Conservation (phyloP, 2,797 vertebrate genomes). For the Karalla daura region DNA sequence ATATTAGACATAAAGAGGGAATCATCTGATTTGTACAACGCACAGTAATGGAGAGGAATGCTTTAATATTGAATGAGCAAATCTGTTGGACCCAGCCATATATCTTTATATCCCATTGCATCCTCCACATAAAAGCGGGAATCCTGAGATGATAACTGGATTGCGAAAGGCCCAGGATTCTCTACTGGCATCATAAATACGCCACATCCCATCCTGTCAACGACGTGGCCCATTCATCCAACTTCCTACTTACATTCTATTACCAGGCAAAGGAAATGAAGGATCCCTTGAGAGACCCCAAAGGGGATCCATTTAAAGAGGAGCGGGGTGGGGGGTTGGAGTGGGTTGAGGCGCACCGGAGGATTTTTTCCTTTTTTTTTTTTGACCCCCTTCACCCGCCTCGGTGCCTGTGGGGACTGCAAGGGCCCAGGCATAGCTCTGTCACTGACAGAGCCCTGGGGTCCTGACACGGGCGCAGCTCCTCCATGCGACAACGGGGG, state of each 20-base stretch:
- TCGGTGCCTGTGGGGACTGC: slow-evolving; percentile 49
- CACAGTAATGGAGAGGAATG: slow-evolving; percentile 48
- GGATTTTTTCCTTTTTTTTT: too few species aligned
- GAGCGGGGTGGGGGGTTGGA: slow-evolving; percentile 43
- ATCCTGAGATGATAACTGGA: slow-evolving; percentile 50
- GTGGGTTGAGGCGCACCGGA: slow-evolving; percentile 44
- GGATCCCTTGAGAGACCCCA: slow-evolving; percentile 64
- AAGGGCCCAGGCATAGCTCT: slow-evolving; percentile 51
- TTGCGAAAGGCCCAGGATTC: slow-evolving; percentile 59
- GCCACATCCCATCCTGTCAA: slow-evolving; percentile 57
- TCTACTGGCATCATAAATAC: slow-evolving; percentile 67
- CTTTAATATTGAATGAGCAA: slow-evolving; percentile 60
- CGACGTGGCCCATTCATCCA: slow-evolving; percentile 55
- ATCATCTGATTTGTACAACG: slow-evolving; percentile 40
- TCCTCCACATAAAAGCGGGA: slow-evolving; percentile 49
- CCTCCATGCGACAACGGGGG: slow-evolving; percentile 54
- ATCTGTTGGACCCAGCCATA: slow-evolving; percentile 51
- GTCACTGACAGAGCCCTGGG: slow-evolving; percentile 54
- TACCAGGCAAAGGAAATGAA: slow-evolving; percentile 65
- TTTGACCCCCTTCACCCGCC: slow-evolving; percentile 66
- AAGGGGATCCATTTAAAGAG: slow-evolving; percentile 69
- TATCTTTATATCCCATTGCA: slow-evolving; percentile 62
- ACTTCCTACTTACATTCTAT: slow-evolving; percentile 61
- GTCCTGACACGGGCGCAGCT: slow-evolving; percentile 63
- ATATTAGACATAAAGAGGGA: slow-evolving; percentile 31